phyloP scores from a whole-genome alignment of 2,797 vertebrate genomes.

The Lacerta bilineata region DNA sequence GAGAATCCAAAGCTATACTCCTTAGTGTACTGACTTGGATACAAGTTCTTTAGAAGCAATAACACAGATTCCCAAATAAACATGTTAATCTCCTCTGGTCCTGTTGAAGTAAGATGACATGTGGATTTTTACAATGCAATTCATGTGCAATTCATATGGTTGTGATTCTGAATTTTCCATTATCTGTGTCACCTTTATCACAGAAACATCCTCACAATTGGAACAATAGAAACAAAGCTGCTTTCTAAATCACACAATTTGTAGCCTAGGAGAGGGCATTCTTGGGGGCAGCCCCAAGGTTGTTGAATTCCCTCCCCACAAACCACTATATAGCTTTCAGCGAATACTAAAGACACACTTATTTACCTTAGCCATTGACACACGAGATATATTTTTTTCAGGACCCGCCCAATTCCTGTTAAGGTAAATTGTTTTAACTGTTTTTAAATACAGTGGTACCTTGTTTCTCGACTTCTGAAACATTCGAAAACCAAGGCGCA shows the following conservation, averaged over 20 bases:
- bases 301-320: no score
- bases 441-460: no score
- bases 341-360: no score
- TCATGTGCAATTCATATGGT: constrained; percentile 26
- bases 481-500: no score
- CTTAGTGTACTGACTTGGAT: neutral
- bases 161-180: constrained; percentile 45
- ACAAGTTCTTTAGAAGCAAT: neutral
- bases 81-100: neutral
- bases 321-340: neutral
- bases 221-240: constrained; percentile 14
- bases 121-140: neutral
- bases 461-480: no score
- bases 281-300: no score
- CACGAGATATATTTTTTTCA: no score
- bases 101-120: neutral
- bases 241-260: neutral
- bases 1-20: neutral
- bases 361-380: no score
- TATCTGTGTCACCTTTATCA: constrained; percentile 29
- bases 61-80: neutral
- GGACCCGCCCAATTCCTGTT: no score
- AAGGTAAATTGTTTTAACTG: no score
- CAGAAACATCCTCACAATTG: neutral
- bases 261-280: no score